Percentiles rank a stretch among this genome's conserved stretches.
Evolutionary conservation across 2,113 vertebrate species (phyloP).

Genomic region (Psittacus erithacus): DNA sequence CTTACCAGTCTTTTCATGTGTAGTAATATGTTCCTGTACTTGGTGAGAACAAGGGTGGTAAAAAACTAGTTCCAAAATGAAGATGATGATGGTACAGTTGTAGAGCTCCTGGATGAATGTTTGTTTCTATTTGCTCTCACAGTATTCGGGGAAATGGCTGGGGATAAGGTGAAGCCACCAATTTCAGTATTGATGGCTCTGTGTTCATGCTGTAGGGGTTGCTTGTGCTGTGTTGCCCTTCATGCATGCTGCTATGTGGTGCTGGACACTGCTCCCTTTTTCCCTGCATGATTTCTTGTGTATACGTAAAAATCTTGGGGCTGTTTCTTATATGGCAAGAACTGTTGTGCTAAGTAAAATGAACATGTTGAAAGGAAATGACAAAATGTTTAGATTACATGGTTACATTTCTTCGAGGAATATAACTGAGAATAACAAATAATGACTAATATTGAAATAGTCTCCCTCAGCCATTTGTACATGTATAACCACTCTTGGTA

Average conservation of each 20-base stretch:
- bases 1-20: not conserved
- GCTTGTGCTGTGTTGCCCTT: not conserved
- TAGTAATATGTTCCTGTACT: not conserved
- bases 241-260: not conserved
- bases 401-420: slow-evolving; percentile 39
- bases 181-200: not conserved
- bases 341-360: slow-evolving; percentile 34
- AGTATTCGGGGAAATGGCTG: not conserved
- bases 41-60: not conserved
- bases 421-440: slow-evolving; percentile 45
- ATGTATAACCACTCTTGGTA: not conserved
- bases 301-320: slow-evolving; percentile 35
- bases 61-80: not conserved
- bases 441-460: slow-evolving; percentile 3
- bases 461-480: slow-evolving; percentile 14
- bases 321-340: slow-evolving; percentile 49
- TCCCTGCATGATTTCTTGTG: slow-evolving; percentile 44
- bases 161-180: not conserved
- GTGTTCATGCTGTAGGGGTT: not conserved
- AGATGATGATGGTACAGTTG: not conserved
- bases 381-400: slow-evolving; percentile 52
- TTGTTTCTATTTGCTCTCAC: not conserved
- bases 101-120: not conserved
- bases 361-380: slow-evolving; percentile 46
- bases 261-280: not conserved